Evolutionary conservation across 2,797 vertebrate genomes (phyloP).

Genomic region (Syngnathus rostellatus): DNA sequence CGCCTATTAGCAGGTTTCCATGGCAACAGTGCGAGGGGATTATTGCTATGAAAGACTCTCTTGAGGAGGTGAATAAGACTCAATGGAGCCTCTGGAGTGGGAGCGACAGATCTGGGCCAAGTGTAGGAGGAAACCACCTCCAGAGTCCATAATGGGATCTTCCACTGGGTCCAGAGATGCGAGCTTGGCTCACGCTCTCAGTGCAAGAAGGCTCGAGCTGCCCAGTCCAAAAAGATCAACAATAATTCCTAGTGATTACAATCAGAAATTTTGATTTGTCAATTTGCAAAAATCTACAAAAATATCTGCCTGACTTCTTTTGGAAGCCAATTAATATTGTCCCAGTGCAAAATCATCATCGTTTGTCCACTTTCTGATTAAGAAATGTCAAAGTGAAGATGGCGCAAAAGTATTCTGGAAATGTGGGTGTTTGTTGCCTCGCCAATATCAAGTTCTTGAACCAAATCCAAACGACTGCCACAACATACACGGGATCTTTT

Average conservation of each 20-base stretch:
- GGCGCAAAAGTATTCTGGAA: background rate
- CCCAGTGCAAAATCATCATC: background rate
- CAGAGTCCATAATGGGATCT: slow-evolving; percentile 37
- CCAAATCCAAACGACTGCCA: background rate
- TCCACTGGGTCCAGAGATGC: slow-evolving; percentile 22
- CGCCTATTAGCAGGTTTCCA: slow-evolving; percentile 42
- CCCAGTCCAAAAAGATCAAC: background rate
- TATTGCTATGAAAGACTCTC: slow-evolving; percentile 52
- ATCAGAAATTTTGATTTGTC: too few relatives aligned
- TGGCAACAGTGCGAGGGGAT: slow-evolving; percentile 38
- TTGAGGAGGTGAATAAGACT: slow-evolving; percentile 42
- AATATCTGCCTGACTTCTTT: too few relatives aligned
- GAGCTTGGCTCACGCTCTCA: slow-evolving; percentile 14
- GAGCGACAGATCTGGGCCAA: slow-evolving; percentile 59
- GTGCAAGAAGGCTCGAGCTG: slow-evolving; percentile 9
- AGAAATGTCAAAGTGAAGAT: background rate
- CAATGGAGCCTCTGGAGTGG: slow-evolving; percentile 41
- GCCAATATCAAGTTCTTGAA: background rate
- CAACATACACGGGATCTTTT: background rate
- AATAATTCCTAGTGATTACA: too few relatives aligned
- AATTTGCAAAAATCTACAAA: too few relatives aligned
- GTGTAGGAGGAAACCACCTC: slow-evolving; percentile 45
- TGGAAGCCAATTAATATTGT: background rate
- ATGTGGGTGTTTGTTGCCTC: background rate
- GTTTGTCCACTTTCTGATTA: background rate